Conservation (phyloP, 1,140 invertebrate genomes). For the Alviniconcha marisindica region DNA sequence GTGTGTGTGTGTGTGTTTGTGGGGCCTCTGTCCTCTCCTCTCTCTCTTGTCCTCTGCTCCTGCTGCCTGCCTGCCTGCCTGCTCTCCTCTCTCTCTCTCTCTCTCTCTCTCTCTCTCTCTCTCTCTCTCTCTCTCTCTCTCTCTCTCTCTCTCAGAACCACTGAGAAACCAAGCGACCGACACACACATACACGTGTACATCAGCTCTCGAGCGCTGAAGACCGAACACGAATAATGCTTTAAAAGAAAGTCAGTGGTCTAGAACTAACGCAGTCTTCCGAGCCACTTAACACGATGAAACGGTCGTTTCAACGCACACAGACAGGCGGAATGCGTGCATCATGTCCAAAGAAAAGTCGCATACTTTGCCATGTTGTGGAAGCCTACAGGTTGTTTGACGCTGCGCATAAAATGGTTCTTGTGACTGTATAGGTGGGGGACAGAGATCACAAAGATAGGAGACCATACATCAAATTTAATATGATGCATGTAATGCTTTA, state of each 20-base stretch:
- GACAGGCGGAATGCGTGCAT: too few species aligned
- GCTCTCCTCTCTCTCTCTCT: neutral
- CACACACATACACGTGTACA: too few species aligned
- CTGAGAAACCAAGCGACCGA: neutral
- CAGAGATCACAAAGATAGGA: too few species aligned
- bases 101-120: conserved; percentile 17
- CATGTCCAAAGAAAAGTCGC: too few species aligned
- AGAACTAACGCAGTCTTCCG: conserved; percentile 7
- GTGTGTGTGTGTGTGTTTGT: conserved; percentile 17
- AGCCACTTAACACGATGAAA: neutral
- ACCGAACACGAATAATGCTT: too few species aligned
- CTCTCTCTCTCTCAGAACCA: neutral
- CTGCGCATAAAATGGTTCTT: too few species aligned
- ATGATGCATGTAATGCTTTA: too few species aligned
- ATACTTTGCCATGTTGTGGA: too few species aligned
- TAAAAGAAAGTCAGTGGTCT: neutral
- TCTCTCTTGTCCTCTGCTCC: neutral
- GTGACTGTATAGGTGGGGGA: too few species aligned
- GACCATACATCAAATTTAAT: too few species aligned
- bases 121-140: neutral
- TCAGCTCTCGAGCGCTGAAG: too few species aligned
- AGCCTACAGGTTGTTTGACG: too few species aligned
- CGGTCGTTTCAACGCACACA: neutral
- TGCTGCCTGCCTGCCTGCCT: neutral
- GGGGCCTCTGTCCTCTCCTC: neutral